Evolutionary conservation across 2,888 invertebrate genomes (phyloP).

Genomic region (Eupithecia subumbrata): DNA sequence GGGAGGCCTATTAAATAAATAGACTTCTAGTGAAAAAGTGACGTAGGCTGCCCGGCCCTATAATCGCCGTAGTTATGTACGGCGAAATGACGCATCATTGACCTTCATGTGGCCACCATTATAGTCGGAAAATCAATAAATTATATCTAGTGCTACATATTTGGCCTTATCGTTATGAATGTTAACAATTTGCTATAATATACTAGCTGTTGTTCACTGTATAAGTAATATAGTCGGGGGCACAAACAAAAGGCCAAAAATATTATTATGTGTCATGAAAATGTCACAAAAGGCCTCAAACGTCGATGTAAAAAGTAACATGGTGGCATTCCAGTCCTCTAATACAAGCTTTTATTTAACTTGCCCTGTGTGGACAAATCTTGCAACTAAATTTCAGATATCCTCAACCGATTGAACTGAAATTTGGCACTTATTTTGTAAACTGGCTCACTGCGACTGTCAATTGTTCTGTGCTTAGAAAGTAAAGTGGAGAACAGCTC

Average conservation of each 20-base stretch:
- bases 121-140: slow-evolving; percentile 40
- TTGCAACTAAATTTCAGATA: too few relatives aligned
- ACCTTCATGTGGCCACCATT: slow-evolving; percentile 39
- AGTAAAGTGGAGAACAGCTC: too few relatives aligned
- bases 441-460: neutral
- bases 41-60: slow-evolving; percentile 21
- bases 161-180: neutral
- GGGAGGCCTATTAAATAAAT: neutral
- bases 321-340: too few relatives aligned
- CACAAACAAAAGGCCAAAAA: neutral
- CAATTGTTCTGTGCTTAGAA: neutral
- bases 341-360: too few relatives aligned
- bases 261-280: too few relatives aligned
- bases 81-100: slow-evolving; percentile 30
- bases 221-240: neutral
- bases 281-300: too few relatives aligned
- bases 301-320: too few relatives aligned
- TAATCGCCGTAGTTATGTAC: slow-evolving; percentile 9
- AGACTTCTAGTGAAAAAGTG: slow-evolving; percentile 18
- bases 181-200: neutral
- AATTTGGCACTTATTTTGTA: too few relatives aligned
- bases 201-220: neutral
- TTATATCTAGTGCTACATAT: neutral
- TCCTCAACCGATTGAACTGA: too few relatives aligned
- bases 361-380: too few relatives aligned